Base-by-base conservation (phyloP, 2,797 vertebrate species). In the Cheirogaleus major region DNA sequence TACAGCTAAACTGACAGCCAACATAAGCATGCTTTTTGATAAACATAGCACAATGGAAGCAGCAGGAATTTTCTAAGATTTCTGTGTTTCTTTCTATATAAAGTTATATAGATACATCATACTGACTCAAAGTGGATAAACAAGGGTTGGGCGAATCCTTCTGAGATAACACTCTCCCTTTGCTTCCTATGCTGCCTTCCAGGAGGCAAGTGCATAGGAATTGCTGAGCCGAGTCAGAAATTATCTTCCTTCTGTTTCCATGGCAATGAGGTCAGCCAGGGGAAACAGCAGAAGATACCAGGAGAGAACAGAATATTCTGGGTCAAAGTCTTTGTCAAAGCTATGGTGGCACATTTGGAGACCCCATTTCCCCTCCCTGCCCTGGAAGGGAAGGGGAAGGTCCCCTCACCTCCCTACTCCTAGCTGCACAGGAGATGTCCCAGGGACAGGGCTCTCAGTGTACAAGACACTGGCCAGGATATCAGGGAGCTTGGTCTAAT, bases 261-360 rank as follows among this genome's bases (percentile, higher is more conserved):
- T 96, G 92, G 27, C 95, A 88, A 59, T 75, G 82, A 70, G 75
- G 59, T 61, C 88, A 93, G 50, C 75, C 17, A 8, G 38, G 83
- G 20, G 23, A 70, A 78, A 38, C 86, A 48, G 55, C 69, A 43
- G 67, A 76, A 81, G 43, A 78, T 22, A 59, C 63, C 52, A 41
- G 20, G 32, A 79, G 45, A 89, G 50, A 70, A 75, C 78, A 78
- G 69, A 90, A 27, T 32, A 48, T 35, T 50, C 23, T 65, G 69
- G 35, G 12, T 70, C 76, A 70, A 38, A 59, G 78, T 91, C 48
- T 63, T 88, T 30, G 27, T 35, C 15, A 25, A 90, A 90, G 65
- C 20, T 63, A n/a, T 13, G 23, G n/a, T 7, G 61, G 30, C 65
- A 73, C 43, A 75, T n/a, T 89, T 86, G 50, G 48, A 86, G 57